A percentile compares a stretch with the other conserved stretches of the same genome.
These are phyloP conservation scores for Meriones psammophilus DNA, from an alignment of 2,797 vertebrate genomes.

Conservation along the genomic window DNA sequence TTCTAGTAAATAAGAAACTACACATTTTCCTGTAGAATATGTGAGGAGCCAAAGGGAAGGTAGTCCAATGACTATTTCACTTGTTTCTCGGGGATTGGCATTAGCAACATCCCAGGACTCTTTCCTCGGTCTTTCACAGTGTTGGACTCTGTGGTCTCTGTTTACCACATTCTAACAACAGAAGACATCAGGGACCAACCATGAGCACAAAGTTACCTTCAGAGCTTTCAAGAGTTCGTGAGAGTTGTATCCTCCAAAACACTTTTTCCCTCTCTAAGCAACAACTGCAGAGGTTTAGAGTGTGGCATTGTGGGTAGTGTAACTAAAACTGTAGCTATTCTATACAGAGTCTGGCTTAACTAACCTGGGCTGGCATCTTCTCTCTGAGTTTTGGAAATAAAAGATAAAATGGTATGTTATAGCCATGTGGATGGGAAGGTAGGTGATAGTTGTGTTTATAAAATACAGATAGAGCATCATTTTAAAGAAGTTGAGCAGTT, in stretches of 20 bases:
- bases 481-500: constrained; percentile 19
- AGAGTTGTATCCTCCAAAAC: neutral
- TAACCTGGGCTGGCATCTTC: neutral
- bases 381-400: neutral
- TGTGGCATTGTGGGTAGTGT: neutral
- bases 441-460: no score
- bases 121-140: neutral
- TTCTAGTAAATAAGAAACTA: neutral
- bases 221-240: neutral
- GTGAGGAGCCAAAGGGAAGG: neutral
- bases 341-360: neutral
- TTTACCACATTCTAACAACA: neutral
- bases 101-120: accelerated
- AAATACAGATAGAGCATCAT: no score
- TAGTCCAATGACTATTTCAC: neutral
- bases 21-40: neutral
- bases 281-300: neutral
- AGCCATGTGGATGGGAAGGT: accelerated
- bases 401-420: no score
- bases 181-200: neutral
- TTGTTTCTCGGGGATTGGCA: neutral
- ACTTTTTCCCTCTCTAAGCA: neutral
- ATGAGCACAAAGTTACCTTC: neutral
- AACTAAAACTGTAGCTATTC: neutral
- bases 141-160: neutral